Evolutionary conservation across 2,113 vertebrate species (phyloP).

Genomic region (Uropsilus gracilis): DNA sequence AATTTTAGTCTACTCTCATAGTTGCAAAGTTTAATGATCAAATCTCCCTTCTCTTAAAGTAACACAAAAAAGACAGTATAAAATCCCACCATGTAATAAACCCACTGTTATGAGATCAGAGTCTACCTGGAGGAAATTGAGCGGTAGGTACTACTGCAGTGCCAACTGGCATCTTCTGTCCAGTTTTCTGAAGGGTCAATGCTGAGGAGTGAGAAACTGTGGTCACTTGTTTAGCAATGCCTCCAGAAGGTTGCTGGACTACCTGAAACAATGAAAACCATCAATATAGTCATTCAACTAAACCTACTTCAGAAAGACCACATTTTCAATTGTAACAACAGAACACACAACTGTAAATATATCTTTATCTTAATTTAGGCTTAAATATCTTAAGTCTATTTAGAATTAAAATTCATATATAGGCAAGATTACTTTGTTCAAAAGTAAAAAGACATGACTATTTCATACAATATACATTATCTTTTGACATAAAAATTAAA

Average conservation of each 20-base stretch:
- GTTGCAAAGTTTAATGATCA: not conserved
- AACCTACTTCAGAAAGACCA: not conserved
- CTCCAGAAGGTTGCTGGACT: constrained; percentile 86
- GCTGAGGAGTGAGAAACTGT: constrained; percentile 64
- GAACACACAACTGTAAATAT: constrained; percentile 13
- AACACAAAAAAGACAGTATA: not conserved
- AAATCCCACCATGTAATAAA: not conserved
- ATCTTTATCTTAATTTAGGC: constrained; percentile 37
- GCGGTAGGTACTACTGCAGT: constrained; percentile 77
- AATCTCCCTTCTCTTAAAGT: not conserved
- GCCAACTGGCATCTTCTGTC: constrained; percentile 74
- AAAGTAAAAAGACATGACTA: constrained; percentile 44
- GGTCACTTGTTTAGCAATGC: constrained; percentile 82
- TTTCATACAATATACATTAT: not conserved
- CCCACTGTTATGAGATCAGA: not conserved
- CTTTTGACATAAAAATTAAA: constrained; percentile 37
- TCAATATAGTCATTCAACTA: constrained; percentile 45
- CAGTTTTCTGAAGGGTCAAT: constrained; percentile 80
- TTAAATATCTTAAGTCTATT: not conserved
- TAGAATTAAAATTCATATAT: constrained; percentile 55
- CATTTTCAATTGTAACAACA: constrained; percentile 55
- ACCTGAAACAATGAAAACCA: constrained; percentile 83
- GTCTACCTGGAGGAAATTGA: constrained; percentile 80
- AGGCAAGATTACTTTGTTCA: constrained; percentile 54
- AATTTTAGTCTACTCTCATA: not conserved